Evolutionary conservation across 2,888 invertebrate genomes (phyloP).

Genomic region (Mesoligia furuncula): DNA sequence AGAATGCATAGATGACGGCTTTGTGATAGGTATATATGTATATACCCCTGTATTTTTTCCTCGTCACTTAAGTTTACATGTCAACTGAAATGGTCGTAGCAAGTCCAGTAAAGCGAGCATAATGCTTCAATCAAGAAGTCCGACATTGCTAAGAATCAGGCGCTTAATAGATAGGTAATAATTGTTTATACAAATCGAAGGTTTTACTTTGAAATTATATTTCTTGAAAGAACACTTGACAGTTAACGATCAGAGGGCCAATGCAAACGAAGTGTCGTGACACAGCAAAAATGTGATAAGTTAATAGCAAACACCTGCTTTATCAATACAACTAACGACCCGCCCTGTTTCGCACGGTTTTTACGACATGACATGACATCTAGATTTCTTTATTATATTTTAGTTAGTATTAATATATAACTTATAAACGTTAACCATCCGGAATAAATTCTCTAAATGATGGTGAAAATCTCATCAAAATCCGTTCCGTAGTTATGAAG

Average conservation of each 20-base stretch:
- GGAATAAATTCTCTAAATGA: background rate
- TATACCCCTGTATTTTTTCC: too few species aligned
- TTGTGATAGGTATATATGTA: too few species aligned
- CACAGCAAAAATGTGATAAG: conserved; percentile 23
- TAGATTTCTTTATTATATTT: background rate
- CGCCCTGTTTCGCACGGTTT: background rate
- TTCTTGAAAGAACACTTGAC: conserved; percentile 12
- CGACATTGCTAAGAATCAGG: background rate
- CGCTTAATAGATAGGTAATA: background rate
- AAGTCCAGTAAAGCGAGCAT: background rate
- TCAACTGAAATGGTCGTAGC: background rate
- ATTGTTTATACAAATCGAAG: conserved; percentile 24
- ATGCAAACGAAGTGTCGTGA: conserved; percentile 35
- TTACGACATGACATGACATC: background rate
- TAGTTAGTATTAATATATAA: background rate
- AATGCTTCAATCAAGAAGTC: background rate
- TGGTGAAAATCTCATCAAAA: background rate
- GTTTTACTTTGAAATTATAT: conserved; percentile 16
- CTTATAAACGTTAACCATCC: background rate
- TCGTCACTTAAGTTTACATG: too few species aligned
- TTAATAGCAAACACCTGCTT: conserved; percentile 29
- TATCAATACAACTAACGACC: conserved; percentile 3
- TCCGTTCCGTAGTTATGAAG: background rate
- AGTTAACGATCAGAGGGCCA: conserved; percentile 4
- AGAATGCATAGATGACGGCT: background rate